phyloP scores from a whole-genome alignment of 2,797 vertebrate genomes.

The Galaxias olidus region DNA sequence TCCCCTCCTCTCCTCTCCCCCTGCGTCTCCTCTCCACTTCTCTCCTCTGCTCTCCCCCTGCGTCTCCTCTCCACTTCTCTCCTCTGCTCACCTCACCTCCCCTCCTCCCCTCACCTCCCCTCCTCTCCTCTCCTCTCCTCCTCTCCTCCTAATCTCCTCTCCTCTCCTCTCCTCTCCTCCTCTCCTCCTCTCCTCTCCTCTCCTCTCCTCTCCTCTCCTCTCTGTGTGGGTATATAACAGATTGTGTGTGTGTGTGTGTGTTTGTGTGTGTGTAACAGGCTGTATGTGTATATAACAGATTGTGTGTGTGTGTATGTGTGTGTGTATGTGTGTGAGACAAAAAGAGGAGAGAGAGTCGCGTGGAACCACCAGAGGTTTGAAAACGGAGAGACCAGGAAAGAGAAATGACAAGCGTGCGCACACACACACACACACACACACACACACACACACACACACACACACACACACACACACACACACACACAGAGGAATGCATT shows the following conservation, averaged over 20 bases:
- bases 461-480: constrained; percentile 11
- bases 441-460: not conserved
- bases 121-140: constrained; percentile 45
- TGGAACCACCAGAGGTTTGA: too few relatives aligned
- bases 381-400: too few relatives aligned
- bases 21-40: not conserved
- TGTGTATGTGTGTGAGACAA: too few relatives aligned
- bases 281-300: constrained; percentile 47
- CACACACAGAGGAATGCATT: not conserved
- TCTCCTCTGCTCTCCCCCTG: not conserved
- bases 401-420: constrained; percentile 48
- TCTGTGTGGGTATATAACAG: not conserved
- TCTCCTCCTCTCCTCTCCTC: constrained; percentile 24
- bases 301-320: too few relatives aligned
- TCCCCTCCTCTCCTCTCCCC: not conserved
- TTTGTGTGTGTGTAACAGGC: too few relatives aligned
- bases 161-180: constrained; percentile 38
- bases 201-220: constrained; percentile 11
- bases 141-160: constrained; percentile 33
- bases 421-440: constrained; percentile 17
- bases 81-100: not conserved
- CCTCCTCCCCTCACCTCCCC: not conserved
- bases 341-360: too few relatives aligned
- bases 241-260: too few relatives aligned
- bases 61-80: not conserved